Base-by-base conservation (phyloP, 2,797 vertebrate genomes). In the Halcyon badia region DNA sequence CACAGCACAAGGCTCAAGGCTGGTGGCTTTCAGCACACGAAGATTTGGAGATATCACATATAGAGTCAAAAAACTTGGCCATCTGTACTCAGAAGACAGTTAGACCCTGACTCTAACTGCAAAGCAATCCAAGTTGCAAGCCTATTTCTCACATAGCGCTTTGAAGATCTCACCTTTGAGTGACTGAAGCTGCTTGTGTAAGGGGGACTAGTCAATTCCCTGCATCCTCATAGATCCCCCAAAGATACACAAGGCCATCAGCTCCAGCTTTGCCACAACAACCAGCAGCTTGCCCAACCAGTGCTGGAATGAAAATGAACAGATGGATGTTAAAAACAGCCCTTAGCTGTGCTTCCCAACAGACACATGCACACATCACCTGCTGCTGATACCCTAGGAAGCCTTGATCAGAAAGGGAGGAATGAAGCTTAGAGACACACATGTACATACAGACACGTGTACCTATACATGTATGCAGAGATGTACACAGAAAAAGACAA, bases 1-100 rank as follows among this genome's bases (percentile, higher is more conserved):
- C 5, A 4, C 0, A 0, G 13, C 33, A 48, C 0, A 0, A 1
- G 0, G 57, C 30, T 58, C 22, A 41, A 64, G 42, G 30, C 17
- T 51, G 16, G 30, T 58, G 44, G 37, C 37, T 93, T 68, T 87
- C 68, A 31, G 44, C 60, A 57, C 9, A 21, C 0, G 0, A 37
- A 41, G 13, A n/a, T n/a, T 83, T 71, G 9, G 20, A 20, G 39
- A 14, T 64, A 46, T 21, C 12, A 1, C 25, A 17, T 54, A 5
- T 22, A 72, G 14, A 14, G 15, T 71, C 18, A 57, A 77, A 66
- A 58, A 54, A 19, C 39, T 78, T 31, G 30, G 56, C 6, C 46
- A 9, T 7, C 9, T 33, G 19, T 57, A 48, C 21, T 72, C 5
- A 31, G 42, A 44, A 64, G 24, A 39, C 11, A 15, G 11, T 2